Percentiles rank a stretch among this genome's conserved stretches.
Conservation (phyloP, 2,888 invertebrate species). For the Andrena marginata region DNA sequence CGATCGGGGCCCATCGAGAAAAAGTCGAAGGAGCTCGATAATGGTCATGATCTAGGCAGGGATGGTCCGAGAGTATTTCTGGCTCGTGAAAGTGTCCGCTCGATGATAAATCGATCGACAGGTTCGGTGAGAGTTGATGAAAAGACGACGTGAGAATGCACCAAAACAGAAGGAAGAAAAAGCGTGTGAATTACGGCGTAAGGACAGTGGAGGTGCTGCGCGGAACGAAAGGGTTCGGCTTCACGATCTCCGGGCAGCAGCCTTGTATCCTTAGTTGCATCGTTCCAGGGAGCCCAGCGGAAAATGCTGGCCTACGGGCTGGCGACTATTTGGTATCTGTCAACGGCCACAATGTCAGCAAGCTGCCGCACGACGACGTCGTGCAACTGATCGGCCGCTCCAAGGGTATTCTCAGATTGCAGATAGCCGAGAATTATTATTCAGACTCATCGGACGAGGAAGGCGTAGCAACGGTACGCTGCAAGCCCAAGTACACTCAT, state of each 20-base stretch:
- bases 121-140: conserved; percentile 46
- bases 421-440: conserved; percentile 94
- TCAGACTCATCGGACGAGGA: conserved; percentile 95
- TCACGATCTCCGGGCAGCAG: conserved; percentile 98
- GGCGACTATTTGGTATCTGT: conserved; percentile 97
- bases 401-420: conserved; percentile 92
- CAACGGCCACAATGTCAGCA: conserved; percentile 96
- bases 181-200: conserved; percentile 91
- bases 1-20: not conserved
- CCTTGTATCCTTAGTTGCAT: conserved; percentile 98
- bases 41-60: conserved; percentile 17
- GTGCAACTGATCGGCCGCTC: conserved; percentile 96
- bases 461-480: conserved; percentile 87
- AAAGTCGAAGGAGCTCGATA: not conserved
- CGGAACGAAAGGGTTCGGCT: conserved; percentile 97
- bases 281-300: conserved; percentile 95
- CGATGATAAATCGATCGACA: conserved; percentile 27
- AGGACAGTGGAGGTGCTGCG: conserved; percentile 94
- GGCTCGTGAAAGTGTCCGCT: conserved; percentile 30
- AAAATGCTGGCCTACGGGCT: conserved; percentile 94
- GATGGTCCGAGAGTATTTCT: conserved; percentile 28
- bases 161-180: conserved; percentile 89
- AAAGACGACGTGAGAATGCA: conserved; percentile 85
- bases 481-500: conserved; percentile 88
- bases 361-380: conserved; percentile 96